These are phyloP conservation scores for Scleropages formosus DNA, from an alignment of 2,797 vertebrate species.

Conservation along the genomic window DNA sequence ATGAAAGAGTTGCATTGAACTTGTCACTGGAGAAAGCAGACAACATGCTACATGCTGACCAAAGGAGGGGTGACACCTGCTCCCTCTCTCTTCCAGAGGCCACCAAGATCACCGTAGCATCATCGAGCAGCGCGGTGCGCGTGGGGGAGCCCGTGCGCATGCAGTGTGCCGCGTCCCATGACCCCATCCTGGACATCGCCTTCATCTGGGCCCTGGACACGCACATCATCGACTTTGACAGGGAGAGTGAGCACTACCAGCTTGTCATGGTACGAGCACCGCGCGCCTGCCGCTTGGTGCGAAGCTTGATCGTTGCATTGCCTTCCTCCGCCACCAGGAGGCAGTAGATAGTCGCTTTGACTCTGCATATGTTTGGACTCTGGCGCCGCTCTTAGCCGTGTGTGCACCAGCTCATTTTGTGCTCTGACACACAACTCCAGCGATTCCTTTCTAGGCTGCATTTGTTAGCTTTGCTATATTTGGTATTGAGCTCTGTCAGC, in stretches of 20 bases:
- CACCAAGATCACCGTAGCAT: conserved; percentile 81
- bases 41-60: too few species aligned
- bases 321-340: conserved; percentile 24
- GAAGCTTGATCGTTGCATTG: background rate
- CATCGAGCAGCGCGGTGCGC: conserved; percentile 78
- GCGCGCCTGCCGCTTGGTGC: background rate
- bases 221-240: conserved; percentile 85
- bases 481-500: background rate
- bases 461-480: background rate
- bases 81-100: conserved; percentile 73
- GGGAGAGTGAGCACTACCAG: conserved; percentile 83
- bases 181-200: conserved; percentile 85
- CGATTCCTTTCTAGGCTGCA: background rate
- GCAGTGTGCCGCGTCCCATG: conserved; percentile 84
- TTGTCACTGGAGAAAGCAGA: too few species aligned
- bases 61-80: background rate
- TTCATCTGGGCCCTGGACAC: conserved; percentile 92
- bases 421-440: background rate
- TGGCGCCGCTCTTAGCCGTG: too few species aligned
- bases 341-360: conserved; percentile 28
- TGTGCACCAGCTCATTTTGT: background rate
- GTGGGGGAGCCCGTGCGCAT: conserved; percentile 86
- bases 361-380: background rate
- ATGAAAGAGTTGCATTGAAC: too few species aligned
- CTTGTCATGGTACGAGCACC: conserved; percentile 74